Evolutionary conservation across 2,113 vertebrate genomes (phyloP).

Genomic region (Propithecus coquereli): DNA sequence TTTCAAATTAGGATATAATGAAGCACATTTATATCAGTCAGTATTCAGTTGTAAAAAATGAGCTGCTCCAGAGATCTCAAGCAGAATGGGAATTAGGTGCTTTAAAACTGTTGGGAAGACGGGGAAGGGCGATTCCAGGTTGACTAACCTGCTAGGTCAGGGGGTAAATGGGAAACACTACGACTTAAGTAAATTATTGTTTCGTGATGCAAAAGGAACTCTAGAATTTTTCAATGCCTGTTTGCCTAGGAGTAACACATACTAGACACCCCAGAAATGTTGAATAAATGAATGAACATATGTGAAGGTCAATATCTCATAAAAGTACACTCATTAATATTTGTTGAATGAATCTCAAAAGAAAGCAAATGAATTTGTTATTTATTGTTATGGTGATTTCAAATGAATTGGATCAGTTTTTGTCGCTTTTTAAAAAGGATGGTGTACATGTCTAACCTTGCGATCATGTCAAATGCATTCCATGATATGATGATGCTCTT

Average conservation of each 20-base stretch:
- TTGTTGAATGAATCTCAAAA: neutral
- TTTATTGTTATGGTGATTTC: neutral
- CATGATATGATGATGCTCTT: neutral
- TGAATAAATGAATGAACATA: neutral
- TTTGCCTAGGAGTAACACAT: neutral
- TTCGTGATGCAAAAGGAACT: neutral
- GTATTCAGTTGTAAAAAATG: neutral
- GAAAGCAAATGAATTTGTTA: neutral
- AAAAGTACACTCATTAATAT: neutral
- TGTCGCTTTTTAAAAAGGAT: neutral
- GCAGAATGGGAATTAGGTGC: neutral
- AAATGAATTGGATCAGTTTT: neutral
- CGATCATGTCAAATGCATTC: neutral
- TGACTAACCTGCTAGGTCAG: neutral
- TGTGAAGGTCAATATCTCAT: neutral
- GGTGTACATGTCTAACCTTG: neutral
- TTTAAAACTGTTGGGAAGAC: neutral
- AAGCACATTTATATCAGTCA: neutral
- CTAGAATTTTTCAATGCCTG: neutral
- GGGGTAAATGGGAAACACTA: neutral
- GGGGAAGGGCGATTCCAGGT: neutral
- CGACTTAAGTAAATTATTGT: neutral
- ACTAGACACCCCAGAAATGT: neutral
- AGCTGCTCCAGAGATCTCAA: neutral
- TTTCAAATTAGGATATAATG: neutral